phyloP scores from a whole-genome alignment of 1,140 invertebrate genomes.

The Teleopsis dalmanni region DNA sequence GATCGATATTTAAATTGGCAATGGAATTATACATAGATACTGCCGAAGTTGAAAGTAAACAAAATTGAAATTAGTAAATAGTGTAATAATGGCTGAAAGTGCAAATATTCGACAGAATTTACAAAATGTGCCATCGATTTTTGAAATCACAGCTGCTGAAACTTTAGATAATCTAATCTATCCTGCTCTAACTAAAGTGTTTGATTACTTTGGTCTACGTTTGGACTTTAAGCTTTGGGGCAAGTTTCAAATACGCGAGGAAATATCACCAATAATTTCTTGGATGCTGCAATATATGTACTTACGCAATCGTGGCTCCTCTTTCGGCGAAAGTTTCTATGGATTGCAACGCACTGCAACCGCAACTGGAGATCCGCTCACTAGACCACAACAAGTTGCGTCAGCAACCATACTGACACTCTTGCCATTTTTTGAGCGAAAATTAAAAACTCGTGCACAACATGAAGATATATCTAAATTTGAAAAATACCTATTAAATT shows the following conservation, averaged over 20 bases:
- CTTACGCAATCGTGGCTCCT: conserved; percentile 31
- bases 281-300: conserved; percentile 37
- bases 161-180: conserved; percentile 39
- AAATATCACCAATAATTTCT: conserved; percentile 31
- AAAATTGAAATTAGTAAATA: no score
- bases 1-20: not conserved
- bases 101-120: conserved; percentile 39
- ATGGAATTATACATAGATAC: no score
- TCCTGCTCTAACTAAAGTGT: conserved; percentile 38
- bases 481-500: conserved; percentile 23
- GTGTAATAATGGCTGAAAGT: conserved; percentile 10
- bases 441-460: conserved; percentile 18
- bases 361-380: conserved; percentile 22
- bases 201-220: conserved; percentile 32
- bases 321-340: conserved; percentile 40
- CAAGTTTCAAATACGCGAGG: conserved; percentile 23
- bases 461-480: conserved; percentile 23
- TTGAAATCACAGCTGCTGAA: conserved; percentile 38
- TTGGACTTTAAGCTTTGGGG: conserved; percentile 13
- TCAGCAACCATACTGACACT: conserved; percentile 30
- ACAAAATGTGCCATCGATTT: conserved; percentile 38
- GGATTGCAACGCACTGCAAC: conserved; percentile 32
- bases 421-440: conserved; percentile 30
- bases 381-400: conserved; percentile 21
- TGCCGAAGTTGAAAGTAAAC: no score